Evolutionary conservation across 2,113 vertebrate genomes (phyloP).

Genomic region (Heterochromis multidens): DNA sequence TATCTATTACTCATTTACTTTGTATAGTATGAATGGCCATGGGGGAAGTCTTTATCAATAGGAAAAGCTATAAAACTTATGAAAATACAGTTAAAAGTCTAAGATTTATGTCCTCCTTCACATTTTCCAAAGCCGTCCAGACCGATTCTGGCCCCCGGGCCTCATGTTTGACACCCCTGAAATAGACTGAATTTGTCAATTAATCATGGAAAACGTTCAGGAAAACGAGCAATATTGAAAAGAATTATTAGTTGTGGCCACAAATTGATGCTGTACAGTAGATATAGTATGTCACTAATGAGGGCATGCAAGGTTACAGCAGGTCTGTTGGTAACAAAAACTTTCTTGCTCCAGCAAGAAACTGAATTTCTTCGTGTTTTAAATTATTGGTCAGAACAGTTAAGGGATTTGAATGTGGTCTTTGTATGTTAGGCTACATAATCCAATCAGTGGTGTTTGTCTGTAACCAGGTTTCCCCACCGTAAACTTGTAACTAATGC

Average conservation of each 20-base stretch:
- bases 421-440: not conserved
- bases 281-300: too few relatives aligned
- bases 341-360: not conserved
- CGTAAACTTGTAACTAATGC: not conserved
- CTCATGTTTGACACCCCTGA: not conserved
- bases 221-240: not conserved
- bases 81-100: not conserved
- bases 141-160: not conserved
- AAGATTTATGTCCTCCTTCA: accelerated
- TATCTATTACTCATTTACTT: not conserved
- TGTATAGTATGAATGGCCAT: not conserved
- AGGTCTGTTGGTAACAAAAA: too few relatives aligned
- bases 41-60: too few relatives aligned
- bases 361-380: not conserved
- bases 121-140: not conserved
- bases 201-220: too few relatives aligned
- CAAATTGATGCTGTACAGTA: not conserved
- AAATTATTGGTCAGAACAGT: not conserved
- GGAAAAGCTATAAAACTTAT: not conserved
- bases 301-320: too few relatives aligned
- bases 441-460: not conserved
- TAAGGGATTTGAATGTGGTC: not conserved
- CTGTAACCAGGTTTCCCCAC: not conserved
- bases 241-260: not conserved
- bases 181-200: not conserved